Conservation (phyloP, 2,888 invertebrate genomes). For the Erebia aethiops region DNA sequence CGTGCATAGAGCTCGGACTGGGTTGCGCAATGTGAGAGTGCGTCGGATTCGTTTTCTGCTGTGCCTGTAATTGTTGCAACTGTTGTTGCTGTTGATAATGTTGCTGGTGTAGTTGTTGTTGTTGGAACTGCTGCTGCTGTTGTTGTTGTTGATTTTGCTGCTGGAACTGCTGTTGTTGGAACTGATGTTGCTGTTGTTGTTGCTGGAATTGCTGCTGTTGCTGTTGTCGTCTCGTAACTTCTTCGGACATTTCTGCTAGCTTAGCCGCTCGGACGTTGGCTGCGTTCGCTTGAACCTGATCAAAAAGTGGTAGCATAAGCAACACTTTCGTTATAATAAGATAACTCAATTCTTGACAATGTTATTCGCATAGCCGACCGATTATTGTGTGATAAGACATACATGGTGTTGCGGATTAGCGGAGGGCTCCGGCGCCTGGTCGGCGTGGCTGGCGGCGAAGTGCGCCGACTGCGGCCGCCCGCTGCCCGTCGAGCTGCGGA, state of each 20-base stretch:
- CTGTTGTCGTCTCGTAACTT: slow-evolving; percentile 84
- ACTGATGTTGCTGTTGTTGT: slow-evolving; percentile 60
- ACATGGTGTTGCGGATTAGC: slow-evolving; percentile 63
- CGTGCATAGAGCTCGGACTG: slow-evolving; percentile 30
- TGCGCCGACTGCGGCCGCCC: slow-evolving; percentile 76
- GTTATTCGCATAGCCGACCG: too few relatives aligned
- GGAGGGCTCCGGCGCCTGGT: slow-evolving; percentile 56
- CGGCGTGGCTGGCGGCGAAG: slow-evolving; percentile 56
- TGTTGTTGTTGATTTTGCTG: slow-evolving; percentile 39
- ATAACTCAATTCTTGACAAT: background rate
- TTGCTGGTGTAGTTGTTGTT: slow-evolving; percentile 74
- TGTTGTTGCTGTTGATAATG: slow-evolving; percentile 46
- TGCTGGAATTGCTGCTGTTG: slow-evolving; percentile 45
- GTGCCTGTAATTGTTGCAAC: slow-evolving; percentile 39
- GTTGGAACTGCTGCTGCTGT: slow-evolving; percentile 40
- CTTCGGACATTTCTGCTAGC: slow-evolving; percentile 91
- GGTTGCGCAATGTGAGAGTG: slow-evolving; percentile 45
- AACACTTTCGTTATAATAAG: background rate
- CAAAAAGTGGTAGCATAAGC: background rate
- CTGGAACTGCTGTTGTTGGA: slow-evolving; percentile 57
- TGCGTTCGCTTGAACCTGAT: slow-evolving; percentile 51
- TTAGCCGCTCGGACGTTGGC: slow-evolving; percentile 82
- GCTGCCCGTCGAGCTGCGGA: slow-evolving; percentile 83
- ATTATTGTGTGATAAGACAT: slow-evolving; percentile 15
- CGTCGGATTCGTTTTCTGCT: slow-evolving; percentile 36